Conservation (phyloP, 2,888 invertebrate genomes). For the Stenichneumon culpator region DNA sequence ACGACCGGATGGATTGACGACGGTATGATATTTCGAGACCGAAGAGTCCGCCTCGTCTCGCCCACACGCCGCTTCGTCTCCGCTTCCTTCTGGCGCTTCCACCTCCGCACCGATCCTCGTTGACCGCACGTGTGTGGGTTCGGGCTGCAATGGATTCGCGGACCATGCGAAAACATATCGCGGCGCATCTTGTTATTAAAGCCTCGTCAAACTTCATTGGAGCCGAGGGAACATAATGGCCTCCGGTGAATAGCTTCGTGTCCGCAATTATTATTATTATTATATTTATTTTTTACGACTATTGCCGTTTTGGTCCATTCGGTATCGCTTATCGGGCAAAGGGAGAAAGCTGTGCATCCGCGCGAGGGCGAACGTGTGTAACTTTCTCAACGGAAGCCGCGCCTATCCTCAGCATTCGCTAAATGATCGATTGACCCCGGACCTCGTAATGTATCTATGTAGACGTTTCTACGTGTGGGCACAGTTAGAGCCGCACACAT, state of each 20-base stretch:
- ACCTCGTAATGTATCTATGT: conserved; percentile 38
- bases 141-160: conserved; percentile 37
- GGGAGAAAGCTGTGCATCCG: conserved; percentile 67
- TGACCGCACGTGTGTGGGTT: conserved; percentile 39
- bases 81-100: conserved; percentile 35
- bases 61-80: conserved; percentile 54
- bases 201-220: background rate
- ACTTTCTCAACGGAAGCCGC: conserved; percentile 74
- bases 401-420: conserved; percentile 65
- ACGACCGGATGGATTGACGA: background rate
- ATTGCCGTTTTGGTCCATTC: conserved; percentile 30
- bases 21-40: conserved; percentile 31
- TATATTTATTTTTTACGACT: background rate
- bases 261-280: background rate
- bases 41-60: conserved; percentile 54
- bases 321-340: conserved; percentile 15
- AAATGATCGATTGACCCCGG: conserved; percentile 67
- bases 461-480: background rate
- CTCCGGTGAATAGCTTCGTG: conserved; percentile 2
- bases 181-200: background rate
- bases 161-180: conserved; percentile 35
- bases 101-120: conserved; percentile 43
- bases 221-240: background rate
- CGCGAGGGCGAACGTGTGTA: conserved; percentile 70
- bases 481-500: conserved; percentile 20